phyloP scores from a whole-genome alignment of 2,113 vertebrate species.

The Sialia sialis region DNA sequence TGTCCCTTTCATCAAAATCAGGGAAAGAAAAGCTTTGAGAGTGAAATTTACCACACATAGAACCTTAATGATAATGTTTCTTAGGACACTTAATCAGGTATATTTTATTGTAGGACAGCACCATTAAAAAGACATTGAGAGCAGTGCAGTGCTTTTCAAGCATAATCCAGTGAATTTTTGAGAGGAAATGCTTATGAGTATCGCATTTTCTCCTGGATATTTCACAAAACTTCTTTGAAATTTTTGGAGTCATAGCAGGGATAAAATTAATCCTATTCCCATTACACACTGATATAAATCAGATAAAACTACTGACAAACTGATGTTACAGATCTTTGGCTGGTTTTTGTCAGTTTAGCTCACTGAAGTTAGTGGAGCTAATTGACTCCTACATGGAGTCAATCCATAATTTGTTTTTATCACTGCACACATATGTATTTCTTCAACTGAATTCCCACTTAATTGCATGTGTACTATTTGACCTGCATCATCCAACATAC shows the following conservation, averaged over 20 bases:
- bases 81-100: not conserved
- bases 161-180: not conserved
- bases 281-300: not conserved
- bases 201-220: not conserved
- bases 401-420: not conserved
- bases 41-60: not conserved
- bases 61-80: constrained; percentile 3
- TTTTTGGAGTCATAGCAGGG: not conserved
- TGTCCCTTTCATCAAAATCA: not conserved
- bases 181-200: not conserved
- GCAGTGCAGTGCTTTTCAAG: not conserved
- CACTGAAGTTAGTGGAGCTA: not conserved
- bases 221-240: constrained; percentile 5
- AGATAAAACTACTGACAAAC: not conserved
- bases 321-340: not conserved
- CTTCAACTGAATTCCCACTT: not conserved
- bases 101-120: not conserved
- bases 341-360: not conserved
- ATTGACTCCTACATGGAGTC: not conserved
- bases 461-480: not conserved
- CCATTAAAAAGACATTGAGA: not conserved
- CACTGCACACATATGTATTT: not conserved
- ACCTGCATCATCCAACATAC: not conserved
- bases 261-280: not conserved
- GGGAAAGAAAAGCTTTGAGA: not conserved